Evolutionary conservation across 2,113 vertebrate genomes (phyloP).

Genomic region (Casuarius casuarius): DNA sequence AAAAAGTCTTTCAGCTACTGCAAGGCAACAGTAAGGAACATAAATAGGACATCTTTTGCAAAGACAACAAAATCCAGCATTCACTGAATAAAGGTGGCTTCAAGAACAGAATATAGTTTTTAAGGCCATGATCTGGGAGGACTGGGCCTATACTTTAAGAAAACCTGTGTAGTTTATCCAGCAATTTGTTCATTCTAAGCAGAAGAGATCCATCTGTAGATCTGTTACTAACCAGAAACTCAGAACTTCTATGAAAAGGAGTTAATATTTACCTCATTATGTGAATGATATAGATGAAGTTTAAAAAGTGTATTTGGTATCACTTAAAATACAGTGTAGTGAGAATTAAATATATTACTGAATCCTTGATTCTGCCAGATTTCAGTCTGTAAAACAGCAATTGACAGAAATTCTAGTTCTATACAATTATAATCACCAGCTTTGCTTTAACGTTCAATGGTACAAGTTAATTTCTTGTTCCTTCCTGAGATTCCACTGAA

Average conservation of each 20-base stretch:
- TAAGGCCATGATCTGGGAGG: not conserved
- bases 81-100: not conserved
- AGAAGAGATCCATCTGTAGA: not conserved
- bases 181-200: not conserved
- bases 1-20: conserved; percentile 58
- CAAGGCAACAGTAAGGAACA: conserved; percentile 21
- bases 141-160: not conserved
- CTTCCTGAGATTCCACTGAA: not conserved
- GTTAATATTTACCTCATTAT: not conserved
- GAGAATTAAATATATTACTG: not conserved
- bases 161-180: fast-evolving
- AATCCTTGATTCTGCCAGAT: not conserved
- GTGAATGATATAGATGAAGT: not conserved
- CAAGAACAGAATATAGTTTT: fast-evolving
- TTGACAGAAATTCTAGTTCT: not conserved
- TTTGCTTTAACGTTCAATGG: not conserved
- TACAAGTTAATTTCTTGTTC: not conserved
- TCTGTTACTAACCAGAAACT: not conserved
- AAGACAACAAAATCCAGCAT: conserved; percentile 11
- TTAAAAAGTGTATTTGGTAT: not conserved
- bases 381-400: not conserved
- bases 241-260: not conserved
- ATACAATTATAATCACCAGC: not conserved
- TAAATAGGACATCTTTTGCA: conserved; percentile 39
- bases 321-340: not conserved